These are phyloP conservation scores for Morpho deidamia DNA, from an alignment of 2,888 invertebrate species.

Conservation along the genomic window DNA sequence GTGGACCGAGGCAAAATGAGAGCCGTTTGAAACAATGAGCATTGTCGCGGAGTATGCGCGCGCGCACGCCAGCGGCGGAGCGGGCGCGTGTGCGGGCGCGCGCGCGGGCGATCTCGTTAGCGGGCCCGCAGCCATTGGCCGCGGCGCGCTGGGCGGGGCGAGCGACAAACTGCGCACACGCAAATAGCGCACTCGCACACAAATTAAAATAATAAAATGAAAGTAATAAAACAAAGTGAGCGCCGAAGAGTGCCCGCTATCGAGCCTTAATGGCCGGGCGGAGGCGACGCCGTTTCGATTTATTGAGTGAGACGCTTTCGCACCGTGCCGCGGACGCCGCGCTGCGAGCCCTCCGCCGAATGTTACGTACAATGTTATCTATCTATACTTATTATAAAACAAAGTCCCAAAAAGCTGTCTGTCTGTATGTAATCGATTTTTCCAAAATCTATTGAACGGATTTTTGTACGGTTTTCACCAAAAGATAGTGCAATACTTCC, in stretches of 20 bases:
- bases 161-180: conserved; percentile 76
- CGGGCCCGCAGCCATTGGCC: conserved; percentile 54
- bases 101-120: conserved; percentile 37
- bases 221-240: conserved; percentile 75
- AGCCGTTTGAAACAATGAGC: conserved; percentile 71
- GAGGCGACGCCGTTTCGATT: conserved; percentile 58
- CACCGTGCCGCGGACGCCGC: conserved; percentile 24
- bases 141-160: conserved; percentile 52
- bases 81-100: conserved; percentile 39
- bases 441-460: too few relatives aligned
- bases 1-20: conserved; percentile 66
- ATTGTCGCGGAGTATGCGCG: conserved; percentile 56
- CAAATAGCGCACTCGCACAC: conserved; percentile 76
- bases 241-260: conserved; percentile 65
- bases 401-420: too few relatives aligned
- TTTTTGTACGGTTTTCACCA: too few relatives aligned
- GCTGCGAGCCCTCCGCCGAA: conserved; percentile 3
- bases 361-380: not conserved
- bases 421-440: too few relatives aligned
- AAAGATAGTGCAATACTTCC: too few relatives aligned
- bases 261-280: conserved; percentile 71
- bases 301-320: conserved; percentile 51
- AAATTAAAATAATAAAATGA: conserved; percentile 78
- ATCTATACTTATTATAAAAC: too few relatives aligned
- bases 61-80: conserved; percentile 14